A percentile compares a stretch with the other conserved stretches of the same genome.
Conservation (phyloP, 2,888 invertebrate genomes). For the Drosophila recens region DNA sequence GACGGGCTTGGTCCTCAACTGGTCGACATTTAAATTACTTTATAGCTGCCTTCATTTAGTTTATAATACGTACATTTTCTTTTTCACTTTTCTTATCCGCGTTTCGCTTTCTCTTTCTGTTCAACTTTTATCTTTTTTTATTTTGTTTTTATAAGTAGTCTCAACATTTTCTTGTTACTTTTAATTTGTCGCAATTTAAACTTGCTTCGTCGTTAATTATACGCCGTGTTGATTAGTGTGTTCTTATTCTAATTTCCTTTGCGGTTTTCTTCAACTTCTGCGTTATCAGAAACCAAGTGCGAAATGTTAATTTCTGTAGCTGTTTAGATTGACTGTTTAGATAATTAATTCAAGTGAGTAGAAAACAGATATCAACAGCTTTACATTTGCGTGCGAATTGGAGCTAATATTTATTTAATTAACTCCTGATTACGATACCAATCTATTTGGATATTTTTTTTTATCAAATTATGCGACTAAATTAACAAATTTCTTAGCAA, state of each 20-base stretch:
- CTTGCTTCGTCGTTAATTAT: constrained; percentile 53
- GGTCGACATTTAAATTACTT: constrained; percentile 74
- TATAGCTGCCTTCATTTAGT: constrained; percentile 73
- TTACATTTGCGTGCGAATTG: not conserved
- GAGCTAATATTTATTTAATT: not conserved
- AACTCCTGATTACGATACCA: too few species aligned
- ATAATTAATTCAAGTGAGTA: not conserved
- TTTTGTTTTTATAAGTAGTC: constrained; percentile 29
- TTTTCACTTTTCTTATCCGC: constrained; percentile 30
- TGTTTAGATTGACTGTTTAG: not conserved
- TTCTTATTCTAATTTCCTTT: constrained; percentile 11
- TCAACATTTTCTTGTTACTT: constrained; percentile 44
- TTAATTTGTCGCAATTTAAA: constrained; percentile 69
- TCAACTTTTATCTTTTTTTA: constrained; percentile 11
- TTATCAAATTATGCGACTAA: too few species aligned
- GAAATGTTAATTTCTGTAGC: constrained; percentile 6
- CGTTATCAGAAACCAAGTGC: not conserved
- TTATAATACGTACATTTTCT: constrained; percentile 57
- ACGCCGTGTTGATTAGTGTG: constrained; percentile 28
- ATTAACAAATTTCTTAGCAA: too few species aligned
- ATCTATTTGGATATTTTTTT: too few species aligned
- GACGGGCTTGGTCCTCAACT: constrained; percentile 28
- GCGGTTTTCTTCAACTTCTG: constrained; percentile 18
- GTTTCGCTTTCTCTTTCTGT: not conserved
- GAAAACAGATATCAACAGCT: not conserved